Evolutionary conservation across 2,888 invertebrate species (phyloP), one percentile per base, ranked within the genome.

Genomic region (Hydroisotoma schaefferi): DNA sequence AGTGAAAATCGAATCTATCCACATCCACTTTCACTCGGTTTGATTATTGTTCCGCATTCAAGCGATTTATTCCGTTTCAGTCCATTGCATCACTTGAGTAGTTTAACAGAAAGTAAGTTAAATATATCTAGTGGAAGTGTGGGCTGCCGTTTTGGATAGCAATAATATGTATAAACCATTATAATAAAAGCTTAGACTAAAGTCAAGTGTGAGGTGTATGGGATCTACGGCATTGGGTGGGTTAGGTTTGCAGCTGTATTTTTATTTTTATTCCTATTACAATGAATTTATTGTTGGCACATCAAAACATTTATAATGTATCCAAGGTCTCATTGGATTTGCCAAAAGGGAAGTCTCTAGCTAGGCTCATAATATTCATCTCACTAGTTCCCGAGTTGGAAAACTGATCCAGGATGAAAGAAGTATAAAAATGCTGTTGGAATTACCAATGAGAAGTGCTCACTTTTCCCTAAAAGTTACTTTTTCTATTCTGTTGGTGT

Each of bases 21-120:
- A 40, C 40, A 15, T 18, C 40, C 40, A 40, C 5, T 40, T 40
- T 40, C 40, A 18, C 15, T 40, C 20, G 15, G 5, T 20, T 5
- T 8, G 46, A 49, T 49, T 49, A 49, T 49, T 6, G 49, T 26
- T 49, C 29, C 49, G 49, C 49, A 49, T 27, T 49, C 28, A 49
- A 27, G 23, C 49, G 29, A 28, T 49, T 49, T 49, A 49, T 49
- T 49, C 28, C 18, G 28, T 28, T 49, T 49, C 28, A 28, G 49
- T 49, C 18, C 28, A 28, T 12, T 28, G 46, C 5, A 46, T 6
- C 23, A 20, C 46, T 23, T 46, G 46, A 46, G 46, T 46, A 23
- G 18, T 46, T 46, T 46, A 23, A 40, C n/a, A 40, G n/a, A n/a
- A n/a, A n/a, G n/a, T n/a, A n/a, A n/a, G n/a, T n/a, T n/a, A n/a